Conservation (phyloP, 1,140 invertebrate species). For the Drosophila ironensis region DNA sequence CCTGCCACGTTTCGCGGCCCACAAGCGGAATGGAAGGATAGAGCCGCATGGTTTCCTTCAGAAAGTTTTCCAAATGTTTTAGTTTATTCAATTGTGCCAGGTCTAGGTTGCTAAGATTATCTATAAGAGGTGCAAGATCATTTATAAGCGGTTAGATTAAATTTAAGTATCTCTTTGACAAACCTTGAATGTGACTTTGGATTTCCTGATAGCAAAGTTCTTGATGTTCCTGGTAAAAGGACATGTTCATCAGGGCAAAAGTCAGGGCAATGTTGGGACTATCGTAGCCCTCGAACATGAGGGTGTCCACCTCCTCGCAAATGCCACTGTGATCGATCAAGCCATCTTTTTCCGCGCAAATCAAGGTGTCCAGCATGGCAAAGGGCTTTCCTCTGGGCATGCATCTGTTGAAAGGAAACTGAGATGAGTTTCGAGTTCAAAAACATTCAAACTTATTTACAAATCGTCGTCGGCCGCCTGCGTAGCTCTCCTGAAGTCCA, state of each 20-base stretch:
- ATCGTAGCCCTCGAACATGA: constrained; percentile 90
- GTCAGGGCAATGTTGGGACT: constrained; percentile 86
- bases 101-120: constrained; percentile 67
- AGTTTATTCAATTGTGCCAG: constrained; percentile 84
- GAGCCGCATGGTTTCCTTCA: constrained; percentile 85
- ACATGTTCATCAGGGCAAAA: constrained; percentile 85
- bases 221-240: constrained; percentile 85
- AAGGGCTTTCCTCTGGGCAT: constrained; percentile 83
- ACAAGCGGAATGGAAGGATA: constrained; percentile 88
- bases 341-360: constrained; percentile 84
- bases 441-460: background rate
- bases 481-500: constrained; percentile 20
- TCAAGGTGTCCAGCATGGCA: constrained; percentile 91
- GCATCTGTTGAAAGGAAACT: constrained; percentile 10
- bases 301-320: constrained; percentile 91
- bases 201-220: constrained; percentile 83
- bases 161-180: background rate
- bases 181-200: constrained; percentile 36
- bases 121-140: constrained; percentile 1
- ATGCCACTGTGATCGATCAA: constrained; percentile 86
- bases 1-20: constrained; percentile 83
- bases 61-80: constrained; percentile 85
- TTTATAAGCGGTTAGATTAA: background rate
- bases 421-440: background rate
- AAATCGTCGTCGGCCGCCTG: constrained; percentile 51